These are phyloP conservation scores for Philotrypesis tridentata DNA, from an alignment of 1,140 invertebrate species.

Conservation along the genomic window DNA sequence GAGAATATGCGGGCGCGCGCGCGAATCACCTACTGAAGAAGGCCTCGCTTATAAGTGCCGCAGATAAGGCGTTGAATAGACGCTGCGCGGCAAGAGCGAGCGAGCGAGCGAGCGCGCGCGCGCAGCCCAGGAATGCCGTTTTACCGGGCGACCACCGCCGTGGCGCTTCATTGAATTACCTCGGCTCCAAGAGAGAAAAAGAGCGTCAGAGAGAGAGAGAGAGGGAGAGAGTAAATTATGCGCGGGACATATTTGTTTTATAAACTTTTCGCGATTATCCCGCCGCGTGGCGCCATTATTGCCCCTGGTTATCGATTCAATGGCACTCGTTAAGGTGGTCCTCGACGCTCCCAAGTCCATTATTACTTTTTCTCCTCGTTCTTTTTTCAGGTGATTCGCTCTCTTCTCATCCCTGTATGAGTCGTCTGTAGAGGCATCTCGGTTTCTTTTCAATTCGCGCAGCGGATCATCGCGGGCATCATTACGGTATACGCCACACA, in stretches of 20 bases:
- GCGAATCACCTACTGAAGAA: constrained; percentile 65
- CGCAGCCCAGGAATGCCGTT: constrained; percentile 58
- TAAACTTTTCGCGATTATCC: constrained; percentile 32
- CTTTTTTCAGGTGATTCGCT: no score
- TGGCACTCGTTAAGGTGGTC: constrained; percentile 28
- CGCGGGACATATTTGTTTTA: constrained; percentile 32
- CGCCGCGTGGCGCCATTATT: constrained; percentile 17
- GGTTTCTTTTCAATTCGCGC: no score
- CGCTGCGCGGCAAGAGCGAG: no score
- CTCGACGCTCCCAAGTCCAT: not conserved
- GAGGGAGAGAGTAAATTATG: constrained; percentile 20
- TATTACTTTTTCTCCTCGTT: constrained; percentile 6
- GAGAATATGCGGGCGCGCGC: constrained; percentile 39
- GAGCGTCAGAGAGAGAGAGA: not conserved
- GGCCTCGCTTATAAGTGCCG: constrained; percentile 64
- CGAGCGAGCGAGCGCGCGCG: constrained; percentile 39
- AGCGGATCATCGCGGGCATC: no score
- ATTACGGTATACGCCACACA: no score
- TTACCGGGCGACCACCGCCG: constrained; percentile 44
- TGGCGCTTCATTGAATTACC: constrained; percentile 57
- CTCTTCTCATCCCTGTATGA: no score
- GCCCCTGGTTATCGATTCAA: constrained; percentile 28
- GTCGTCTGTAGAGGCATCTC: no score
- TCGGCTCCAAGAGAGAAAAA: not conserved
- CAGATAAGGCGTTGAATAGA: constrained; percentile 65